phyloP scores from a whole-genome alignment of 2,888 invertebrate genomes.

The Tachina grossa region DNA sequence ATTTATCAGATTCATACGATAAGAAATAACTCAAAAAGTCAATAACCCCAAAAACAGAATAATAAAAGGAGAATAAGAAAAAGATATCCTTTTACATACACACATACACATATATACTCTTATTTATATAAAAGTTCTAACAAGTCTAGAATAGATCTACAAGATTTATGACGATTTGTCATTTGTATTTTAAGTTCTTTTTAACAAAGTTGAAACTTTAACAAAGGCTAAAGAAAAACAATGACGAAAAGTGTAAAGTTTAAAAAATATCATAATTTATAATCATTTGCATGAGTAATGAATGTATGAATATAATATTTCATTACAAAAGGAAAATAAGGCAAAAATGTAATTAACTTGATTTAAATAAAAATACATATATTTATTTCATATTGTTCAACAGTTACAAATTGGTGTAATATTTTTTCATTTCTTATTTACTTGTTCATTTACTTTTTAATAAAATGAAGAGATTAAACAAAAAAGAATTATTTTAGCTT shows the following conservation, averaged over 20 bases:
- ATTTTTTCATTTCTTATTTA: background rate
- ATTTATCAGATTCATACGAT: slow-evolving; percentile 56
- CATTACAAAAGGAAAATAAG: background rate
- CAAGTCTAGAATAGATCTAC: background rate
- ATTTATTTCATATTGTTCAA: no score
- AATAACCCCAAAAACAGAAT: background rate
- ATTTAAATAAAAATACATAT: background rate
- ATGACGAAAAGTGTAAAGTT: slow-evolving; percentile 49
- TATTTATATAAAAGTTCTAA: background rate
- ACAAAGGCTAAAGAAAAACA: background rate
- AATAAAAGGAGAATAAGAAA: background rate
- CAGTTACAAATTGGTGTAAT: slow-evolving; percentile 10
- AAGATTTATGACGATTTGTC: slow-evolving; percentile 50
- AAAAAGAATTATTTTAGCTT: no score
- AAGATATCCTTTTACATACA: background rate
- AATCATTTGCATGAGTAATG: slow-evolving; percentile 39
- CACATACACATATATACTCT: no score
- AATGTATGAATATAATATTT: slow-evolving; percentile 24
- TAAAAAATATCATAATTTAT: slow-evolving; percentile 59
- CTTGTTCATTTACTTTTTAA: background rate
- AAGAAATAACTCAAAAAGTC: background rate
- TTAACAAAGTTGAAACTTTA: background rate
- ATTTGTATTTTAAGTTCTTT: slow-evolving; percentile 11
- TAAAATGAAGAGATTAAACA: background rate
- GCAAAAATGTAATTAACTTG: background rate